These are phyloP conservation scores for Tinamus guttatus DNA, from an alignment of 2,113 vertebrate species.

Conservation along the genomic window DNA sequence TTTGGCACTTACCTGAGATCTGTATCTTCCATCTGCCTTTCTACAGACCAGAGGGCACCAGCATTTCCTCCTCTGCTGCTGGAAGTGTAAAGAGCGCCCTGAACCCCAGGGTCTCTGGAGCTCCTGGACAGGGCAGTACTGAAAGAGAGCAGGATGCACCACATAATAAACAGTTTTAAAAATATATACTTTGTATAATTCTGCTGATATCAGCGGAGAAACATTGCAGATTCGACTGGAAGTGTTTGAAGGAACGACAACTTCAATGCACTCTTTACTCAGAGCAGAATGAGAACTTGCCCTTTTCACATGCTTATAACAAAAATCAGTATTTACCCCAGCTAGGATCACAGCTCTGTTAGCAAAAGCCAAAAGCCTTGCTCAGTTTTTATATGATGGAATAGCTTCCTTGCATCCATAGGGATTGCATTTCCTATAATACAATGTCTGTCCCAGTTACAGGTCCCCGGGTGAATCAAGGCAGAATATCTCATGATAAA, in stretches of 20 bases:
- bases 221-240: not conserved
- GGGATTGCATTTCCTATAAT: not conserved
- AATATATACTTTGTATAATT: not conserved
- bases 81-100: not conserved
- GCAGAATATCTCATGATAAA: not conserved
- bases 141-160: not conserved
- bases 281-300: not conserved
- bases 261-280: not conserved
- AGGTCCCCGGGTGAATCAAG: not conserved
- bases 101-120: not conserved
- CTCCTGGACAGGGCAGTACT: not conserved
- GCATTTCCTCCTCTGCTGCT: not conserved
- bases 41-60: not conserved
- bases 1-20: not conserved
- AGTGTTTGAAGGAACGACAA: not conserved
- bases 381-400: accelerated
- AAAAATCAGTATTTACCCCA: not conserved
- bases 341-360: not conserved
- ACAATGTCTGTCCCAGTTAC: accelerated
- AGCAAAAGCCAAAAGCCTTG: not conserved
- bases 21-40: not conserved
- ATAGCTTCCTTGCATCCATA: not conserved
- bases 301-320: not conserved
- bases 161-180: not conserved
- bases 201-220: not conserved